phyloP scores from a whole-genome alignment of 2,113 vertebrate genomes.

The Corydoras maculifer region DNA sequence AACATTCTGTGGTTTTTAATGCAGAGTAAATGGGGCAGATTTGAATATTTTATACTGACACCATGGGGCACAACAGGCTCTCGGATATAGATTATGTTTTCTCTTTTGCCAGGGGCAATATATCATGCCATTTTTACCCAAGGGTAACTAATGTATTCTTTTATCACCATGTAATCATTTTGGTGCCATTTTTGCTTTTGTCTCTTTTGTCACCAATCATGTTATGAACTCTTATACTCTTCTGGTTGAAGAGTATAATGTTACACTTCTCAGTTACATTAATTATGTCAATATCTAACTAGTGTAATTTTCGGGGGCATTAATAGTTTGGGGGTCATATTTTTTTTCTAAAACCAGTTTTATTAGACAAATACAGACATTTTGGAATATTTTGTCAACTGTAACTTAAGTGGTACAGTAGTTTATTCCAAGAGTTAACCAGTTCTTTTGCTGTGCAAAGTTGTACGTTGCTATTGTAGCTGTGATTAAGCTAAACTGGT shows the following conservation, averaged over 20 bases:
- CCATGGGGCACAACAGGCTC: constrained; percentile 68
- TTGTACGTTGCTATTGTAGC: too few species aligned
- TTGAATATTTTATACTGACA: constrained; percentile 80
- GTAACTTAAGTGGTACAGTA: too few species aligned
- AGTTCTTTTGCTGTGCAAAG: too few species aligned
- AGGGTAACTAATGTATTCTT: constrained; percentile 65
- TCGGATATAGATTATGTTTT: constrained; percentile 67
- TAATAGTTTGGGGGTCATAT: too few species aligned
- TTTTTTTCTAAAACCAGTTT: too few species aligned
- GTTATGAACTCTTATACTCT: constrained; percentile 1
- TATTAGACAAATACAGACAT: too few species aligned
- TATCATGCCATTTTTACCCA: constrained; percentile 60
- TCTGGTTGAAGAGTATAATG: constrained; percentile 1
- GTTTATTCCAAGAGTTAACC: too few species aligned
- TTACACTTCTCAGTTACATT: too few species aligned
- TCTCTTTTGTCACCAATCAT: background rate
- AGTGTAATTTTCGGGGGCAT: too few species aligned
- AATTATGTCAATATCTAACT: too few species aligned
- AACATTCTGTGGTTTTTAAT: constrained; percentile 78
- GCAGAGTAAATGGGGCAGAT: constrained; percentile 74
- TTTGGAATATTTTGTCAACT: too few species aligned
- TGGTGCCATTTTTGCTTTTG: constrained; percentile 47
- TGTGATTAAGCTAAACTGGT: too few species aligned
- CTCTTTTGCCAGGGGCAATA: constrained; percentile 62
- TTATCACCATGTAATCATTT: constrained; percentile 65